phyloP scores from a whole-genome alignment of 2,888 invertebrate genomes.

The Andrena marginata region DNA sequence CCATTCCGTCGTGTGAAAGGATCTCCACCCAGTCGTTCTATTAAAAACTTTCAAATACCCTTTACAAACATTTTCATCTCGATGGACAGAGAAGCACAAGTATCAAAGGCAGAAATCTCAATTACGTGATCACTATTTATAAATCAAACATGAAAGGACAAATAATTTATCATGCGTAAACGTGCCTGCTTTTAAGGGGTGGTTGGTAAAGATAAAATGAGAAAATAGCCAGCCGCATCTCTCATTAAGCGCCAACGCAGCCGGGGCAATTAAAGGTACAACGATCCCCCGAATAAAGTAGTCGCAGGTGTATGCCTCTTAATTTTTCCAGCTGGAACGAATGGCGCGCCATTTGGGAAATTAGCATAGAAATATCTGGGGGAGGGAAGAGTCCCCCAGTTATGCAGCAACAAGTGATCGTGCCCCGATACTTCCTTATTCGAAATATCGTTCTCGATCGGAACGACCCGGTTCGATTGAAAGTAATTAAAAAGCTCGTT shows the following conservation, averaged over 20 bases:
- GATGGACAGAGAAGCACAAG: not conserved
- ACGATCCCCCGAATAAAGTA: constrained; percentile 5
- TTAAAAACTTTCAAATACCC: not conserved
- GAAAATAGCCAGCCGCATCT: not conserved
- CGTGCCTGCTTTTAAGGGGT: no score
- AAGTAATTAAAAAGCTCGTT: constrained; percentile 39
- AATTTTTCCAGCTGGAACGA: constrained; percentile 3
- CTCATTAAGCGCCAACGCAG: not conserved
- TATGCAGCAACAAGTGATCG: constrained; percentile 60
- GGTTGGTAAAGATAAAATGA: not conserved
- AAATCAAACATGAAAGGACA: not conserved
- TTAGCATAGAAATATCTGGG: constrained; percentile 32
- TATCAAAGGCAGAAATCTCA: not conserved
- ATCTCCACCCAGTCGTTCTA: not conserved
- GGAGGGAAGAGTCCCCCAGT: not conserved
- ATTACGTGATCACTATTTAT: not conserved
- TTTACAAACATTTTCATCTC: not conserved
- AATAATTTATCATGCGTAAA: not conserved
- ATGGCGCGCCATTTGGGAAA: constrained; percentile 11
- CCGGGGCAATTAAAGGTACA: constrained; percentile 7
- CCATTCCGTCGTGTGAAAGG: constrained; percentile 1
- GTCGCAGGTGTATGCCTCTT: constrained; percentile 2
- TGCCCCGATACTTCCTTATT: constrained; percentile 27
- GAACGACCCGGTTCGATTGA: constrained; percentile 19
- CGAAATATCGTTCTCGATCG: constrained; percentile 24